A percentile compares a stretch with the other conserved stretches of the same genome.
These are phyloP conservation scores for Bombus sylvicola DNA, from an alignment of 1,140 invertebrate species.

Conservation along the genomic window DNA sequence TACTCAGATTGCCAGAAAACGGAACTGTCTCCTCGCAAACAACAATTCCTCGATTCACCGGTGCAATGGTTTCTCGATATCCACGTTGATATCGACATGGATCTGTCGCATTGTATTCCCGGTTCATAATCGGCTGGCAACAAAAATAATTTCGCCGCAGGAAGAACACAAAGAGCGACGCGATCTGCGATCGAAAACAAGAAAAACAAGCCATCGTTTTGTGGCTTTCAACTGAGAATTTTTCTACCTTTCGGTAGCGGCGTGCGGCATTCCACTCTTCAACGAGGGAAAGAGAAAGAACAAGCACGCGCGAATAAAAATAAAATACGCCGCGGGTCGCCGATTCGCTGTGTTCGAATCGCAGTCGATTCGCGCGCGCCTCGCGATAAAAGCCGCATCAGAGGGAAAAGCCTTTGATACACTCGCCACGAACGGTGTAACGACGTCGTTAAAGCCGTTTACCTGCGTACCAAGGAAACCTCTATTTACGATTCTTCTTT, in stretches of 20 bases:
- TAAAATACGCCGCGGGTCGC: constrained; percentile 33
- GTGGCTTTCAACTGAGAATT: background rate
- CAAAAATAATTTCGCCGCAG: constrained; percentile 19
- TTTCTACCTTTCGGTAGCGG: constrained; percentile 26
- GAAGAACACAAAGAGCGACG: background rate
- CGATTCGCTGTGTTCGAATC: background rate
- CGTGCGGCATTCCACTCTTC: constrained; percentile 1
- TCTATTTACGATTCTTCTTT: constrained; percentile 3
- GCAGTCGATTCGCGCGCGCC: background rate
- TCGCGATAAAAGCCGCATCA: constrained; percentile 19
- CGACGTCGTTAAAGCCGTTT: constrained; percentile 11
- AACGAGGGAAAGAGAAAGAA: background rate
- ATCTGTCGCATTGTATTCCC: background rate
- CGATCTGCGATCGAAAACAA: background rate
- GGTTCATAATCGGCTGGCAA: background rate
- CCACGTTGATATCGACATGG: background rate
- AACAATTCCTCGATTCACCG: background rate
- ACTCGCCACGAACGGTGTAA: background rate
- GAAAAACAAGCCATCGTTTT: constrained; percentile 32
- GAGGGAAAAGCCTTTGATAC: background rate
- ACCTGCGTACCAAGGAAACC: background rate
- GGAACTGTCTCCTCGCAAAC: background rate
- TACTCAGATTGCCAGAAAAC: background rate
- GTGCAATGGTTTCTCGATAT: background rate
- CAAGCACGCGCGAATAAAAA: constrained; percentile 31